Conservation (phyloP, 2,888 invertebrate species). For the Brachycybe producta region DNA sequence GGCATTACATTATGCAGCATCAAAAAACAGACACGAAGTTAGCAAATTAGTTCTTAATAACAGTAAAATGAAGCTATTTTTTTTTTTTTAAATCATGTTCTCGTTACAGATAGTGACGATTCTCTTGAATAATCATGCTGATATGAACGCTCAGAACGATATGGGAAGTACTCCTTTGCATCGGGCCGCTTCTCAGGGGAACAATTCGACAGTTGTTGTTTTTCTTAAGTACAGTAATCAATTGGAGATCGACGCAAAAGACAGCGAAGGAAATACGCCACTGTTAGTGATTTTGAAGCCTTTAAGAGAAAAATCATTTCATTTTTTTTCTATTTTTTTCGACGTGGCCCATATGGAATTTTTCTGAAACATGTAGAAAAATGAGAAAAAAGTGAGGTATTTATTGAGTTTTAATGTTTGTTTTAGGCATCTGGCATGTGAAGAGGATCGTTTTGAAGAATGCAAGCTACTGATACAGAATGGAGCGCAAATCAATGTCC, state of each 20-base stretch:
- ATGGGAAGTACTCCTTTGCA: conserved; percentile 62
- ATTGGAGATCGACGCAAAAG: conserved; percentile 42
- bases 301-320: too few relatives aligned
- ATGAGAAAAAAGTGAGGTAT: neutral
- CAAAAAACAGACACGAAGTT: conserved; percentile 64
- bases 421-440: conserved; percentile 61
- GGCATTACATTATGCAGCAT: conserved; percentile 70
- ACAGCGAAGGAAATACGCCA: conserved; percentile 60
- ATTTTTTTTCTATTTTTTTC: too few relatives aligned
- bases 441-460: conserved; percentile 57
- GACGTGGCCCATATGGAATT: too few relatives aligned
- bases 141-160: conserved; percentile 53
- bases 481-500: conserved; percentile 46
- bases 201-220: conserved; percentile 50
- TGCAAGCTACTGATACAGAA: conserved; percentile 50
- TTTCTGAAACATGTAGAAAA: conserved; percentile 2
- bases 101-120: conserved; percentile 48
- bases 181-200: conserved; percentile 64
- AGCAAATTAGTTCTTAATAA: conserved; percentile 20
- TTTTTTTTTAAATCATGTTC: conserved; percentile 1
- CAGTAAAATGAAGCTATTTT: conserved; percentile 16
- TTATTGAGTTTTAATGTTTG: conserved; percentile 1
- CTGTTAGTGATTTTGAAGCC: conserved; percentile 53
- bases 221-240: conserved; percentile 44
- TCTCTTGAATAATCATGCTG: conserved; percentile 51